Conservation (phyloP, 2,797 vertebrate genomes). For the Rhyacichthys aspro region DNA sequence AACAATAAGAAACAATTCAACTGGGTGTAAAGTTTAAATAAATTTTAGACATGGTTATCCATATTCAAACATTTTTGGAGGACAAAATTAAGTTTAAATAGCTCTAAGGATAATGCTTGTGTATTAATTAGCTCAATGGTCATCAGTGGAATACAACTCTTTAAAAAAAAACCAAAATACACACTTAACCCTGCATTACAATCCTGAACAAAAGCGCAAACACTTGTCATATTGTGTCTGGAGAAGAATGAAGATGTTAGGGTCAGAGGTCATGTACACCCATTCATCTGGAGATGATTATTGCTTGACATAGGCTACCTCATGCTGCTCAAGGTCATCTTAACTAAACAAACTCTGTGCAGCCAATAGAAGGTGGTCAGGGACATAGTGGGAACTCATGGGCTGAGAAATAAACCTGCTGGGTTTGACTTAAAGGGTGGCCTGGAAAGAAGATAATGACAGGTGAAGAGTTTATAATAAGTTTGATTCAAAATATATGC, state of each 20-base stretch:
- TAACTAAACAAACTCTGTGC: conserved; percentile 56
- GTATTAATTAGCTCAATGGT: background rate
- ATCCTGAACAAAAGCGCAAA: conserved; percentile 1
- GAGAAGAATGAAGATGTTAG: conserved; percentile 5
- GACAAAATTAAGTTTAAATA: no score
- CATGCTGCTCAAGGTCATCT: conserved; percentile 37
- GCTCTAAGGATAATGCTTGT: no score
- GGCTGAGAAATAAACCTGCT: conserved; percentile 35
- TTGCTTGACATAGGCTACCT: conserved; percentile 23
- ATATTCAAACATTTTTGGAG: background rate
- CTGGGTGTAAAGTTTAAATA: background rate
- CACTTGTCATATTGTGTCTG: background rate
- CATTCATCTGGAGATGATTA: conserved; percentile 58
- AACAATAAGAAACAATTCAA: conserved; percentile 10
- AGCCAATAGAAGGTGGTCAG: conserved; percentile 48
- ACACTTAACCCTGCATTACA: background rate
- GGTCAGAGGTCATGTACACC: conserved; percentile 44
- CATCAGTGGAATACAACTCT: background rate
- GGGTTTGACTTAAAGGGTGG: conserved; percentile 30
- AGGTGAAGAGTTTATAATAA: conserved; percentile 6
- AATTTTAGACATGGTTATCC: conserved; percentile 3
- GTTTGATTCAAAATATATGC: no score
- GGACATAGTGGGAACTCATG: conserved; percentile 49
- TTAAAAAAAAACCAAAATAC: background rate
- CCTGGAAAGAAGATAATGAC: conserved; percentile 5